A percentile compares a stretch with the other conserved stretches of the same genome.
These are phyloP conservation scores for Mythimna lalbum DNA, from an alignment of 2,888 invertebrate species.

Conservation along the genomic window DNA sequence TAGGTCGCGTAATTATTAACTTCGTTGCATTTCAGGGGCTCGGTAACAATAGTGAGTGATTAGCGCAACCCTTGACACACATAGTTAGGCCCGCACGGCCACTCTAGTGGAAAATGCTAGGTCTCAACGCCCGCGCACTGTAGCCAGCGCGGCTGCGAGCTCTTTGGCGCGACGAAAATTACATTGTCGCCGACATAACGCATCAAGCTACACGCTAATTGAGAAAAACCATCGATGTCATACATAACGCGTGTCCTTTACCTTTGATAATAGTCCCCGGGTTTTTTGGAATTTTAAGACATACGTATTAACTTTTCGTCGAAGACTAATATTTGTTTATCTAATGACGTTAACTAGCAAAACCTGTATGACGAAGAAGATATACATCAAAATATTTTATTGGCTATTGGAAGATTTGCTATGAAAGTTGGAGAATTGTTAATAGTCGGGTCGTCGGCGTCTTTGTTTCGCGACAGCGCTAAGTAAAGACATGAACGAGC, in stretches of 20 bases:
- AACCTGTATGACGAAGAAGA: background rate
- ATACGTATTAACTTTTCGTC: background rate
- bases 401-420: background rate
- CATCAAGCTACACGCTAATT: constrained; percentile 31
- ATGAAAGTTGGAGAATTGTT: constrained; percentile 23
- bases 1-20: constrained; percentile 67
- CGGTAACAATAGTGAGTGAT: constrained; percentile 85
- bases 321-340: constrained; percentile 3
- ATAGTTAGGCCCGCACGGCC: constrained; percentile 82
- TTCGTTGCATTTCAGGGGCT: constrained; percentile 81
- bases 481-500: constrained; percentile 61
- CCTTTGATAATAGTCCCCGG: background rate
- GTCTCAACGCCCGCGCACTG: constrained; percentile 78
- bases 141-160: constrained; percentile 60
- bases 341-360: background rate
- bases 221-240: constrained; percentile 37
- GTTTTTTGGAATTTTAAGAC: background rate
- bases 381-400: constrained; percentile 20
- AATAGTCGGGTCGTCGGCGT: constrained; percentile 8
- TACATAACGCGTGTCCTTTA: constrained; percentile 4
- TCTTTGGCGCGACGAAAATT: constrained; percentile 72
- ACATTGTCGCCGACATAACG: constrained; percentile 59
- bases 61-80: constrained; percentile 89
- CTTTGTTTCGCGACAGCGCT: constrained; percentile 43
- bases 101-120: constrained; percentile 88